Percentiles rank a stretch among this genome's conserved stretches.
phyloP scores from a whole-genome alignment of 2,888 invertebrate species.

The Lapara coniferarum region DNA sequence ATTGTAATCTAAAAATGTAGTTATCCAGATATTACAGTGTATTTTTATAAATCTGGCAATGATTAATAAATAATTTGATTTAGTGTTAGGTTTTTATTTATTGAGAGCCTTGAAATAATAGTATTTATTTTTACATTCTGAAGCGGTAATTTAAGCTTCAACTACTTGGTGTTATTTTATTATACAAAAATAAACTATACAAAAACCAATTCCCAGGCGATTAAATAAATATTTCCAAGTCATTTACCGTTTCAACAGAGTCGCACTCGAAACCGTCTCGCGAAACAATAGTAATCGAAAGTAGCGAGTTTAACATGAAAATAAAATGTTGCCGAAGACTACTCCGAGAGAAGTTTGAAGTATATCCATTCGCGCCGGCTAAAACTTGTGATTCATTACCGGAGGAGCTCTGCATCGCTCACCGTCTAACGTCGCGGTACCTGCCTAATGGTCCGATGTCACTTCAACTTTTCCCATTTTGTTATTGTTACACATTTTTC shows the following conservation, averaged over 20 bases:
- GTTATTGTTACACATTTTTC: conserved; percentile 72
- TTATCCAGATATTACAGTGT: background rate
- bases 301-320: conserved; percentile 34
- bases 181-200: too few relatives aligned
- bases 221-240: background rate
- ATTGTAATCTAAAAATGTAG: conserved; percentile 14
- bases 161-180: too few relatives aligned
- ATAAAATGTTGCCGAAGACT: conserved; percentile 39
- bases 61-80: too few relatives aligned
- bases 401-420: conserved; percentile 39
- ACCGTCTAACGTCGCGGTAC: conserved; percentile 47
- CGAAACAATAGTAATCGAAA: conserved; percentile 9
- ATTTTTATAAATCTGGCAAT: background rate
- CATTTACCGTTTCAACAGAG: background rate
- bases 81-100: too few relatives aligned
- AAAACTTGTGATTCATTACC: conserved; percentile 67
- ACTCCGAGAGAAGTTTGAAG: conserved; percentile 41
- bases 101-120: too few relatives aligned
- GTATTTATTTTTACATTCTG: too few relatives aligned
- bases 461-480: conserved; percentile 69
- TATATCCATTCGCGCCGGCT: conserved; percentile 47
- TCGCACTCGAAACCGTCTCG: background rate
- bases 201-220: background rate
- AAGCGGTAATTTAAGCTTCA: too few relatives aligned
- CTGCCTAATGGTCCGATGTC: conserved; percentile 66